Evolutionary conservation across 2,888 invertebrate species (phyloP), one percentile per base, ranked within the genome.

Genomic region (Eristalis intricaria): DNA sequence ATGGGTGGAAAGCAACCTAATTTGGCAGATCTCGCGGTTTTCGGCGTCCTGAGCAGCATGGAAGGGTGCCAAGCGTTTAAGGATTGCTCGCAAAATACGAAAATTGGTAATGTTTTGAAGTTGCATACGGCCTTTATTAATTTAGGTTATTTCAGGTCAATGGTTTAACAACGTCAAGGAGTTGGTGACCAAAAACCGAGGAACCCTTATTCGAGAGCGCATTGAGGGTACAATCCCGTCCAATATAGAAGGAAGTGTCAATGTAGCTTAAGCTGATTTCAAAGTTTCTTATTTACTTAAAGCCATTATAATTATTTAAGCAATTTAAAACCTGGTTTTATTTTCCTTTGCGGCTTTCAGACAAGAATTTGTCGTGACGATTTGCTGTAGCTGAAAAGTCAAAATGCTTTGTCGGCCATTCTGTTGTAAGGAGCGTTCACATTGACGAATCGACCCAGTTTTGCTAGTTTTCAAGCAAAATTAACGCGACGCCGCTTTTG

Each of bases 51-150:
- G 4, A 96, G 95, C 91, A 98, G 98, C 91, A 98, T 99, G 91
- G 98, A 99, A 93, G 99, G 99, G 0, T 98, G 98, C 91, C 92
- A 94, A 58, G 98, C 99, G 0, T 99, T 99, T 92, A 94, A 96
- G 90, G 99, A 99, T 92, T 93, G 97, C 64, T 92, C 96, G 43
- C 90, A 94, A 2, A 94, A 97, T 90, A 97, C 98, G 0, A 95
- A 95, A 69, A 96, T 99, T 70, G 95, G 95, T 50, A 93, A 91
- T 26, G 97, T 11, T 29, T n/a, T 15, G 11, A 22, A 1, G 11
- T 22, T 23, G 13, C 1, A 29, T 4, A 11, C 8, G 13, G 0
- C 26, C 1, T 15, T 5, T 29, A 22, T 32, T 38, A 35, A 11
- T 23, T 10, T 19, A 40, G 77, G 32, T 5, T 66, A 60, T 88